These are phyloP conservation scores for Drosophila eugracilis DNA, from an alignment of 1,140 invertebrate species.

Conservation along the genomic window DNA sequence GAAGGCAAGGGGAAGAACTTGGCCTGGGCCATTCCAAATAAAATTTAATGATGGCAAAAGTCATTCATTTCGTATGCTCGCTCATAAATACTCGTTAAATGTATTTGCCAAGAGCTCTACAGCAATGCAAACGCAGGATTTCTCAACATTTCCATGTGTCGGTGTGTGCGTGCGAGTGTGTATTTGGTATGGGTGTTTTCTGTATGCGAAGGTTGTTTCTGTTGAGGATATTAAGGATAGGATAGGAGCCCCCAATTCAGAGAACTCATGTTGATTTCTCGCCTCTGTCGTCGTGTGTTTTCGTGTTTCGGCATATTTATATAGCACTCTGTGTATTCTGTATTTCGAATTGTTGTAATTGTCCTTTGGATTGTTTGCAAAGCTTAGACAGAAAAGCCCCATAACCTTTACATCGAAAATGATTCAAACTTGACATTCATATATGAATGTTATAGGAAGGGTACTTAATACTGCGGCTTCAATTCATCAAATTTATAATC, in stretches of 20 bases:
- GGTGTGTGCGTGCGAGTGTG: not conserved
- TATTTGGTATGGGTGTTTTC: conserved; percentile 5
- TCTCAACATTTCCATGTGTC: conserved; percentile 22
- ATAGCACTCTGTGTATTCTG: conserved; percentile 40
- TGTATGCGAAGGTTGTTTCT: conserved; percentile 14
- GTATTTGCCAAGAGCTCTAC: conserved; percentile 68
- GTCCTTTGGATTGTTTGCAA: conserved; percentile 34
- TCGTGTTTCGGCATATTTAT: conserved; percentile 49
- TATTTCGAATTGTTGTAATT: conserved; percentile 38
- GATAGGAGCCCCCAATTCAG: conserved; percentile 21
- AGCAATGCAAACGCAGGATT: conserved; percentile 58
- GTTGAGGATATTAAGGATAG: conserved; percentile 26
- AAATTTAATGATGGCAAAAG: conserved; percentile 76
- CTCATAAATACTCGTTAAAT: conserved; percentile 78
- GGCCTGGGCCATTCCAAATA: conserved; percentile 53
- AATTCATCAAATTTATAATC: no score
- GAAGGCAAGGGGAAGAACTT: conserved; percentile 20
- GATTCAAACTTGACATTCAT: conserved; percentile 51
- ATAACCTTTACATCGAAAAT: conserved; percentile 10
- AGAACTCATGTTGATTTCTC: conserved; percentile 46
- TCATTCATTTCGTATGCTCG: conserved; percentile 76
- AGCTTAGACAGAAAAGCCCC: conserved; percentile 2
- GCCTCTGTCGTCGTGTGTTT: conserved; percentile 41
- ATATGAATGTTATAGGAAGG: not conserved
- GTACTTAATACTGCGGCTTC: no score